Evolutionary conservation across 2,797 vertebrate genomes (phyloP).

Genomic region (Propithecus perrieri): DNA sequence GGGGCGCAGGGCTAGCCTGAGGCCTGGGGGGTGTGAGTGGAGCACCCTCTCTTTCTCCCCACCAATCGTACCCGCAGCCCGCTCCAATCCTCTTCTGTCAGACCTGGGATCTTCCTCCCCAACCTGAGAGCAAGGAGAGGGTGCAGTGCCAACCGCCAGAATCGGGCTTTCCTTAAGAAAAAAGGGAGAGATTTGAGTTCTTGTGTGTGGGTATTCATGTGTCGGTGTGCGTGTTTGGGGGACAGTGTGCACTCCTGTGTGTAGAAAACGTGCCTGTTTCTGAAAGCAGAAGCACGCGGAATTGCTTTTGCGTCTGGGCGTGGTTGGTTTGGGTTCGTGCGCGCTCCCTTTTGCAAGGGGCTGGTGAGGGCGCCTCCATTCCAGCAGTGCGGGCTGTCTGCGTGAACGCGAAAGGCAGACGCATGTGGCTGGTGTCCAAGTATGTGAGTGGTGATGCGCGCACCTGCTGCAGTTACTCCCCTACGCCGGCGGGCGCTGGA

Average conservation of each 20-base stretch:
- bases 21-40: background rate
- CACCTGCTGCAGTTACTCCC: background rate
- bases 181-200: background rate
- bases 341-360: no score
- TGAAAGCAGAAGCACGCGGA: background rate
- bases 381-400: background rate
- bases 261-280: background rate
- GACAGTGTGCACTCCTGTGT: background rate
- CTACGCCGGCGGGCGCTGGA: background rate
- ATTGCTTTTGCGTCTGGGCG: background rate
- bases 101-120: background rate
- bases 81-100: background rate
- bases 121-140: fast-evolving
- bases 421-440: background rate
- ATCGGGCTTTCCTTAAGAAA: background rate
- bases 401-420: background rate
- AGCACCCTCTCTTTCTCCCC: no score
- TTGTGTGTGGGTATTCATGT: background rate
- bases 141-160: background rate
- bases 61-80: no score
- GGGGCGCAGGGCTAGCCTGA: background rate
- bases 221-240: background rate
- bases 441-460: no score
- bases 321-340: background rate
- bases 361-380: background rate